Conservation (phyloP, 2,888 invertebrate genomes). For the Tenthredo amoena region DNA sequence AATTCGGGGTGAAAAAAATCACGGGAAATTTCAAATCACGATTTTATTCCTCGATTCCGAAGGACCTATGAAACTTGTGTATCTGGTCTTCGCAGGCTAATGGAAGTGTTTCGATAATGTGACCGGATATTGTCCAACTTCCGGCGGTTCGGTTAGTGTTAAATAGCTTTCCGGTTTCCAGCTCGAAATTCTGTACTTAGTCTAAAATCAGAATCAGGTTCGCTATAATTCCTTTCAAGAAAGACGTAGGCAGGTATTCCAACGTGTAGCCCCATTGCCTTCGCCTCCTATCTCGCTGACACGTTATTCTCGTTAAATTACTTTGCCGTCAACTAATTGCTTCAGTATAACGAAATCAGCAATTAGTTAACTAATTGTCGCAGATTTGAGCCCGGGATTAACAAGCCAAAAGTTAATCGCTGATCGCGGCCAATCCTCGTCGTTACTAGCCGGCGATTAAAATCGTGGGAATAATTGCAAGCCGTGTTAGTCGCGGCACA, state of each 20-base stretch:
- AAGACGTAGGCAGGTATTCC: neutral
- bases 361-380: neutral
- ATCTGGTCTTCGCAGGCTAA: neutral
- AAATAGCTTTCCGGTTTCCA: constrained; percentile 1
- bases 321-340: neutral
- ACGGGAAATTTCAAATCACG: neutral
- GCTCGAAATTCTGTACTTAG: neutral
- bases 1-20: neutral
- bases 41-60: neutral
- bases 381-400: neutral
- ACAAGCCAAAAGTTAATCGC: neutral
- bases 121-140: constrained; percentile 21
- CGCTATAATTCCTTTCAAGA: neutral
- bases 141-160: neutral
- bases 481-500: neutral
- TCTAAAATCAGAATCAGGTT: neutral
- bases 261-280: neutral
- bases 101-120: constrained; percentile 30
- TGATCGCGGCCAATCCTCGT: neutral
- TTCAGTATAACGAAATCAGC: neutral
- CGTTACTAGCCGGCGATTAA: neutral
- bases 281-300: neutral
- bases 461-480: neutral
- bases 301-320: neutral
- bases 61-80: neutral